phyloP scores from a whole-genome alignment of 2,113 vertebrate species.

The Paracanthobrama guichenoti region DNA sequence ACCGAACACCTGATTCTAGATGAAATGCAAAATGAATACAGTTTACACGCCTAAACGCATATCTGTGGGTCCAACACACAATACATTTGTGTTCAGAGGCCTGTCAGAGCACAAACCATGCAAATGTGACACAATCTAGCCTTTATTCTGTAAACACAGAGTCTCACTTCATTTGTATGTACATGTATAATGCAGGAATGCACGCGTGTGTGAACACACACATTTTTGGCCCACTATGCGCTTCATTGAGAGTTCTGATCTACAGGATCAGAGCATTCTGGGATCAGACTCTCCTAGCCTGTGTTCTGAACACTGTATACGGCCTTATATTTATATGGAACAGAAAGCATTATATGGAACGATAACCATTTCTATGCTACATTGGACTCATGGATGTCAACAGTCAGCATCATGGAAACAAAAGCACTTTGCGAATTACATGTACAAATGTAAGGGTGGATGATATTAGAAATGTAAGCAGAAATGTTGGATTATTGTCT shows the following conservation, averaged over 20 bases:
- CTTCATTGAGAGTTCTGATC: constrained; percentile 5
- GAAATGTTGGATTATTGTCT: too few relatives aligned
- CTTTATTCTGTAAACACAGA: constrained; percentile 70
- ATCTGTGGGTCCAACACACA: constrained; percentile 41
- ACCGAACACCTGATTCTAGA: background rate
- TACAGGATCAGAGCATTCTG: background rate
- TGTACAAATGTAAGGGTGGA: too few relatives aligned
- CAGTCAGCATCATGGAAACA: too few relatives aligned
- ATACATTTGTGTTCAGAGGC: constrained; percentile 57
- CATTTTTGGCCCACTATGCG: constrained; percentile 70
- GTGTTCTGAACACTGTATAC: background rate
- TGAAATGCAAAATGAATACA: background rate
- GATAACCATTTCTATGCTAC: background rate
- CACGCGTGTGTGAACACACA: constrained; percentile 64
- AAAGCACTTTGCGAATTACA: too few relatives aligned
- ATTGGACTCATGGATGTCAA: too few relatives aligned
- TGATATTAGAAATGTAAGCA: too few relatives aligned
- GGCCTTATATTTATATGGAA: background rate
- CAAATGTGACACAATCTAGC: constrained; percentile 66
- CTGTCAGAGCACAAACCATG: constrained; percentile 53
- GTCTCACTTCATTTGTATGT: constrained; percentile 67
- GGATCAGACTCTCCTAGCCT: background rate
- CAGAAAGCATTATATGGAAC: background rate
- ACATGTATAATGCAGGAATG: constrained; percentile 78
- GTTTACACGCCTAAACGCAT: constrained; percentile 31